These are phyloP conservation scores for Atlantisia rogersi DNA, from an alignment of 2,113 vertebrate species.

Conservation along the genomic window DNA sequence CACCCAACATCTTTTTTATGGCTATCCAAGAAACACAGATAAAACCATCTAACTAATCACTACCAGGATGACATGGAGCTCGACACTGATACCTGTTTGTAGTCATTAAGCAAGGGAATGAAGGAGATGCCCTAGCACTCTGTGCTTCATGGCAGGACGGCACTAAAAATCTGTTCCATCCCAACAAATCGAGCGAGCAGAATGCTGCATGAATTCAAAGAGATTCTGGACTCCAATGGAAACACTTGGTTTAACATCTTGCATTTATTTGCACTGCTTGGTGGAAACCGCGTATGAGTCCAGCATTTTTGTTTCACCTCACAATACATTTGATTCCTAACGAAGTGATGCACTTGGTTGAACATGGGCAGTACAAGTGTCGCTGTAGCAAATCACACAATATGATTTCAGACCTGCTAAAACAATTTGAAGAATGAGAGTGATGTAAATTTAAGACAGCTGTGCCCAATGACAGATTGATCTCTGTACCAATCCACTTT, in stretches of 20 bases:
- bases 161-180: background rate
- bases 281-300: background rate
- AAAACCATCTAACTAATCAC: background rate
- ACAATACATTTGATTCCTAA: background rate
- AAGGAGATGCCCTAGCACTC: background rate
- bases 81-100: background rate
- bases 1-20: background rate
- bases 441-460: background rate
- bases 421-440: background rate
- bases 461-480: background rate
- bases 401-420: background rate
- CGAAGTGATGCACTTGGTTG: background rate
- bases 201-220: background rate
- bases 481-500: background rate
- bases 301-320: background rate
- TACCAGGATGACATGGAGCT: background rate
- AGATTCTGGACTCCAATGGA: background rate
- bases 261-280: background rate
- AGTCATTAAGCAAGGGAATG: background rate
- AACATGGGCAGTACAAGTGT: background rate
- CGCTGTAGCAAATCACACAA: background rate
- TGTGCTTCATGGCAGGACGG: background rate
- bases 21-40: slow-evolving; percentile 36
- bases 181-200: background rate
- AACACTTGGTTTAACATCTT: background rate